Evolutionary conservation across 2,888 invertebrate species (phyloP).

Genomic region (Macrostomum cliftonense): DNA sequence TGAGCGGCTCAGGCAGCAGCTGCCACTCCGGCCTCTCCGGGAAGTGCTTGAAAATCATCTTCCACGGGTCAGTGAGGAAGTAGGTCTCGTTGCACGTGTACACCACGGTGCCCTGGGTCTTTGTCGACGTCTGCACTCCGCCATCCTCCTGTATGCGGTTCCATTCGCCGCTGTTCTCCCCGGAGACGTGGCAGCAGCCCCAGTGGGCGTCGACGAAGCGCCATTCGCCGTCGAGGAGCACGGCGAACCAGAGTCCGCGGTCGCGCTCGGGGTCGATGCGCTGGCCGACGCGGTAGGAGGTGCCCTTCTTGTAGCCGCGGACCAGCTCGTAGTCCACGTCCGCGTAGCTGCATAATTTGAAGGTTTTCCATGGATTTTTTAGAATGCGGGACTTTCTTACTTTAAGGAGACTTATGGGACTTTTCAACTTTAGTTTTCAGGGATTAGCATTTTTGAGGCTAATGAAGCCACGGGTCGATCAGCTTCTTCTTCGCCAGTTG

Average conservation of each 20-base stretch:
- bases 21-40: conserved; percentile 4
- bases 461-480: too few species aligned
- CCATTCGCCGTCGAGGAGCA: conserved; percentile 4
- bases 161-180: conserved; percentile 2
- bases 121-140: not conserved
- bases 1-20: conserved; percentile 6
- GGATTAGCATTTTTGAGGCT: too few species aligned
- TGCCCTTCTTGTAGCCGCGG: too few species aligned
- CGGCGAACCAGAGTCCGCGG: conserved; percentile 1
- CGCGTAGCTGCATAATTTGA: too few species aligned
- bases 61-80: conserved; percentile 7
- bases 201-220: conserved; percentile 2
- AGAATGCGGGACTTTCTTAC: too few species aligned
- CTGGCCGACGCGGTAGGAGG: too few species aligned
- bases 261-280: too few species aligned
- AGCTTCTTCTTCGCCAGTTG: too few species aligned
- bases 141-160: conserved; percentile 3
- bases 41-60: conserved; percentile 6
- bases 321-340: too few species aligned
- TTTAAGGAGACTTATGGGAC: too few species aligned
- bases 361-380: too few species aligned
- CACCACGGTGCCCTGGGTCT: not conserved
- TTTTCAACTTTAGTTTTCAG: too few species aligned
- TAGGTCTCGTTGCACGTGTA: conserved; percentile 3
- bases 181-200: not conserved